A percentile compares a stretch with the other conserved stretches of the same genome.
These are phyloP conservation scores for Holcopasites calliopsidis DNA, from an alignment of 1,140 invertebrate species.

Conservation along the genomic window DNA sequence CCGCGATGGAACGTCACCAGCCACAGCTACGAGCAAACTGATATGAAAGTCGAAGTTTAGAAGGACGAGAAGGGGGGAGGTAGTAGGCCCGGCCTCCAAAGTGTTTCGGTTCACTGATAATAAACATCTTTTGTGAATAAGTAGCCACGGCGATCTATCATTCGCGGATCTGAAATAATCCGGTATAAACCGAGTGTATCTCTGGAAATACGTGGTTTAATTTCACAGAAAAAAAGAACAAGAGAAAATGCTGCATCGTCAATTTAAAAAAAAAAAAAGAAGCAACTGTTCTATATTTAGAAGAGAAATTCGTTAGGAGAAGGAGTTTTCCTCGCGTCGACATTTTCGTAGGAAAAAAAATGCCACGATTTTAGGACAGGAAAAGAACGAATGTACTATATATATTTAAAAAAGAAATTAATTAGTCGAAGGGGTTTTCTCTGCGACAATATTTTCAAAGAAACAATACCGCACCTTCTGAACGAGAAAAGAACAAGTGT, in stretches of 20 bases:
- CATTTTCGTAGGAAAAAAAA: not conserved
- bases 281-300: too few species aligned
- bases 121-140: conserved; percentile 60
- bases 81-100: conserved; percentile 24
- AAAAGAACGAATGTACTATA: too few species aligned
- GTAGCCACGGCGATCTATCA: conserved; percentile 15
- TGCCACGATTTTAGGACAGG: too few species aligned
- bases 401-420: too few species aligned
- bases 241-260: too few species aligned
- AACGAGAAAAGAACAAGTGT: too few species aligned
- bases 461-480: too few species aligned
- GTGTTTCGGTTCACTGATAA: conserved; percentile 61
- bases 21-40: conserved; percentile 44
- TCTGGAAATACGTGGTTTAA: conserved; percentile 3
- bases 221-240: not conserved
- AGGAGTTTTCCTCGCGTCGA: too few species aligned
- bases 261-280: too few species aligned
- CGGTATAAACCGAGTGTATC: conserved; percentile 21
- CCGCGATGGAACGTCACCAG: conserved; percentile 30
- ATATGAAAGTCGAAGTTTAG: conserved; percentile 51
- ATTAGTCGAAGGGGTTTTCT: too few species aligned
- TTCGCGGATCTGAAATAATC: conserved; percentile 32
- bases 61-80: conserved; percentile 10
- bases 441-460: too few species aligned
- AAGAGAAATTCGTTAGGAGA: too few species aligned